A percentile compares a stretch with the other conserved stretches of the same genome.
Evolutionary conservation across 2,888 invertebrate genomes (phyloP).

Genomic region (Ormyrus rosae): DNA sequence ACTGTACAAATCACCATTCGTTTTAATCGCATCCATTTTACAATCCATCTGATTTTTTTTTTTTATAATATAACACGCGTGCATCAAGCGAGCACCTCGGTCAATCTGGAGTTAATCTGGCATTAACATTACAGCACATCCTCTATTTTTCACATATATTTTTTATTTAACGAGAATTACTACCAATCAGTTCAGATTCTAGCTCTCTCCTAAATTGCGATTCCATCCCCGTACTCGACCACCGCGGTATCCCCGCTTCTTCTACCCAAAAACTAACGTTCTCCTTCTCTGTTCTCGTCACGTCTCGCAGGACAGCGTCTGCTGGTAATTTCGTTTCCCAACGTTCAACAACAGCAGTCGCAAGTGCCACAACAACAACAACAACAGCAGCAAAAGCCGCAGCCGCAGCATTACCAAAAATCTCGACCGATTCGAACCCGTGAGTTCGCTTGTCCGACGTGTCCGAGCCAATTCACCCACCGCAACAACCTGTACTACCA

Average conservation of each 20-base stretch:
- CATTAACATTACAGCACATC: too few species aligned
- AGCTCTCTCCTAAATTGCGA: too few species aligned
- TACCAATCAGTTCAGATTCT: too few species aligned
- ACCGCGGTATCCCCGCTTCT: neutral
- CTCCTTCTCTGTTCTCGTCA: slow-evolving; percentile 35
- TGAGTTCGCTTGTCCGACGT: slow-evolving; percentile 66
- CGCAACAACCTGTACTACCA: slow-evolving; percentile 70
- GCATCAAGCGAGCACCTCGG: too few species aligned
- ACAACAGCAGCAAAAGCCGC: slow-evolving; percentile 20
- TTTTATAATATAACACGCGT: too few species aligned
- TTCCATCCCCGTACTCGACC: too few species aligned
- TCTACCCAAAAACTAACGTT: slow-evolving; percentile 17
- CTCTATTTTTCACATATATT: too few species aligned
- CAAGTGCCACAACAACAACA: neutral
- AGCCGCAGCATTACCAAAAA: slow-evolving; percentile 6
- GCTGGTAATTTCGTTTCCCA: neutral
- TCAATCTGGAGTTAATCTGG: too few species aligned
- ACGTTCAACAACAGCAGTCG: slow-evolving; percentile 2
- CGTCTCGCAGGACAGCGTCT: slow-evolving; percentile 23
- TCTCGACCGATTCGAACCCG: slow-evolving; percentile 13
- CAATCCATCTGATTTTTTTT: too few species aligned
- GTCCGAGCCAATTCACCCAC: slow-evolving; percentile 68
- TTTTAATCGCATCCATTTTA: too few species aligned
- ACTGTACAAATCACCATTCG: too few species aligned
- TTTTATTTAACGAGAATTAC: too few species aligned